Evolutionary conservation across 2,797 vertebrate genomes (phyloP), one percentile per base, ranked within the genome.

Genomic region (Taeniopygia guttata): DNA sequence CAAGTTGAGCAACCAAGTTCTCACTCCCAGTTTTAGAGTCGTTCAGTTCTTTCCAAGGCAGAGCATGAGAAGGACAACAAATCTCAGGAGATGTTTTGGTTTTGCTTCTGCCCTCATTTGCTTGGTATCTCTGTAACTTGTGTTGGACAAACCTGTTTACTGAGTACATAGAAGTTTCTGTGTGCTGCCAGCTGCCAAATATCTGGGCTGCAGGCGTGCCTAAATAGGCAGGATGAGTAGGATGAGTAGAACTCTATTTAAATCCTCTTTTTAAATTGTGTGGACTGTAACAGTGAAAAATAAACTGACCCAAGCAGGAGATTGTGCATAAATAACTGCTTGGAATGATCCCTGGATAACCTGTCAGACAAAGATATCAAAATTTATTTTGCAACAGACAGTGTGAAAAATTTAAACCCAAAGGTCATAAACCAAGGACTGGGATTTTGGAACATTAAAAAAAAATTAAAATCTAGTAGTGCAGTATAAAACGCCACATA

Each of bases 91-190:
- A 23, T 66, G 38, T 43, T 92, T 91, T 62, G 8, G 7, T 54
- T 90, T 89, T 86, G 32, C 83, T 76, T 73, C 84, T 89, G 22
- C 52, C 48, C 63, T 89, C 14, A 32, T 86, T 85, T 73, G 18
- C 30, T 63, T 45, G 60, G 13, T 91, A 25, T 82, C 69, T 92
- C 58, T 70, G 26, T 73, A 86, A 69, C 58, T 89, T 69, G 58
- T 46, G 34, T 87, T 87, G 60, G 78, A 77, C 60, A 89, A 87
- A 76, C 45, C 48, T 93, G 45, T 86, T 93, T 74, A 79, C 52
- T 84, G 59, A 56, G 55, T 46, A 40, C 40, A 15, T 16, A 62
- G 48, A 81, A 67, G 74, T 92, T 93, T 55, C 69, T 84, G 15
- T 3, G 0, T 66, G 16, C n/a, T 56, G 62, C 62, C 43, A 82